Conservation (phyloP, 2,888 invertebrate genomes). For the Metacarcinus magister region DNA sequence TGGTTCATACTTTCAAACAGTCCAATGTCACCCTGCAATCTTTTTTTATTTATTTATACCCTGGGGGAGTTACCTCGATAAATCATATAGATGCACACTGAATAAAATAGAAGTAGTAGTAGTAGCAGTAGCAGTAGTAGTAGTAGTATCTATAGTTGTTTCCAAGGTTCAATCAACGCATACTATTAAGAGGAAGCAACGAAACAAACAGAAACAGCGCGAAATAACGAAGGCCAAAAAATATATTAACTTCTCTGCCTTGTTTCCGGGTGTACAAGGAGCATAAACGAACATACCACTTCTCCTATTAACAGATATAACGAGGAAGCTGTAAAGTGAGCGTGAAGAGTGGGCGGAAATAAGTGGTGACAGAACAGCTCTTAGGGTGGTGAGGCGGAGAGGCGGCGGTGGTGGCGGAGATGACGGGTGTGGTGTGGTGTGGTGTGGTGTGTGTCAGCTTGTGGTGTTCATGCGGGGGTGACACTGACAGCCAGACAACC, state of each 20-base stretch:
- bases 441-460: too few relatives aligned
- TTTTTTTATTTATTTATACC: not conserved
- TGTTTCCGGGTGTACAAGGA: too few relatives aligned
- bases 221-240: too few relatives aligned
- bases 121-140: not conserved
- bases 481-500: not conserved
- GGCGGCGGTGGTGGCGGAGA: not conserved
- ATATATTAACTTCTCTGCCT: too few relatives aligned
- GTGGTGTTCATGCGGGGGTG: not conserved
- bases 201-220: too few relatives aligned
- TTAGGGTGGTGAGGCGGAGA: not conserved
- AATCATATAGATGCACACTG: not conserved
- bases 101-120: not conserved
- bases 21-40: not conserved
- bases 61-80: not conserved
- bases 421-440: not conserved
- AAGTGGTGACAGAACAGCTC: not conserved
- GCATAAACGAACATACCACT: too few relatives aligned
- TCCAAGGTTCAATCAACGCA: too few relatives aligned
- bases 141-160: not conserved
- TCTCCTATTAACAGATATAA: too few relatives aligned
- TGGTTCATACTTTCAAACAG: not conserved
- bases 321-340: not conserved
- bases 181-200: too few relatives aligned
- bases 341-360: not conserved